Evolutionary conservation across 2,888 invertebrate genomes (phyloP).

Genomic region (Euplagia quadripunctaria): DNA sequence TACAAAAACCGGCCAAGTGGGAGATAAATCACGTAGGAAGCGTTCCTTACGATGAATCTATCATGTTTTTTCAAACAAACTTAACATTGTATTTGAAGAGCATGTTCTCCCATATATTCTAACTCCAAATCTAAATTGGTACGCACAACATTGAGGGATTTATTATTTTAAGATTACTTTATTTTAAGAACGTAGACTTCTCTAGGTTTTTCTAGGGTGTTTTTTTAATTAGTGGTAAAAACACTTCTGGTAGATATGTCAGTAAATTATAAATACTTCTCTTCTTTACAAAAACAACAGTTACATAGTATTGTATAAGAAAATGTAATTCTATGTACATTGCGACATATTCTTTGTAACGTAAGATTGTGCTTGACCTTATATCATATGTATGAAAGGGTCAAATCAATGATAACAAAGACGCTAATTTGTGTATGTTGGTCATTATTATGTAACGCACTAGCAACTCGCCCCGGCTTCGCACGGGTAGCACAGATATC

Average conservation of each 20-base stretch:
- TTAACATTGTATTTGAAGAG: no score
- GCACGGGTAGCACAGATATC: no score
- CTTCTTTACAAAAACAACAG: not conserved
- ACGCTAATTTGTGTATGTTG: constrained; percentile 34
- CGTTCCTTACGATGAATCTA: no score
- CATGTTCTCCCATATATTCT: no score
- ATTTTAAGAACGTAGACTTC: no score
- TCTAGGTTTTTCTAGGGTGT: not conserved
- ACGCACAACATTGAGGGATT: no score
- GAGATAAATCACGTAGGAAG: no score
- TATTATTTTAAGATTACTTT: no score
- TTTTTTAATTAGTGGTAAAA: no score
- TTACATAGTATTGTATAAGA: constrained; percentile 17
- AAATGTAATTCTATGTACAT: not conserved
- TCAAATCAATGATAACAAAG: constrained; percentile 45
- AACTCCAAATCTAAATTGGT: no score
- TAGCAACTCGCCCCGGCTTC: not conserved
- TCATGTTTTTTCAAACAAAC: no score
- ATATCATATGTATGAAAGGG: constrained; percentile 22
- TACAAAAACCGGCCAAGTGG: no score
- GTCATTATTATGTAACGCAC: constrained; percentile 14
- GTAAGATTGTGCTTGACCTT: constrained; percentile 26
- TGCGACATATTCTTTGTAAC: constrained; percentile 19
- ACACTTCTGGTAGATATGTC: not conserved
- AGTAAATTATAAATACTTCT: not conserved